Evolutionary conservation across 2,113 vertebrate species (phyloP).

Genomic region (Campylorhamphus procurvoides): DNA sequence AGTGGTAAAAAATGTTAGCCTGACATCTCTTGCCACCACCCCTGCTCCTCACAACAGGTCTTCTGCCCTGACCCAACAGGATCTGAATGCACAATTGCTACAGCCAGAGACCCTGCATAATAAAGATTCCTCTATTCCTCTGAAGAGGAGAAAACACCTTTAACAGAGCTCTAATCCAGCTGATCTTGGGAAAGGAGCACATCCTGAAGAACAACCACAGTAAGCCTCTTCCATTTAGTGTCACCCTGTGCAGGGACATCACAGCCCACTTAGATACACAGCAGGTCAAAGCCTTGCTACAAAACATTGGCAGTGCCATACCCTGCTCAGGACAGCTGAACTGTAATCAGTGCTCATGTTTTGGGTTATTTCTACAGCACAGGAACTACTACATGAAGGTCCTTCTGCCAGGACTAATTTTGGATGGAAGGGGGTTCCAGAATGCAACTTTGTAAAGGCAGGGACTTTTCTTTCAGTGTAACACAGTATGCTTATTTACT

Average conservation of each 20-base stretch:
- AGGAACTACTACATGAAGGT: neutral
- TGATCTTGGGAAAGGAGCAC: neutral
- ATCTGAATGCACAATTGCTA: neutral
- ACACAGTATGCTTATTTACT: neutral
- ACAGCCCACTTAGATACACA: neutral
- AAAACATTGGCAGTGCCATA: neutral
- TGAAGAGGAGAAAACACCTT: neutral
- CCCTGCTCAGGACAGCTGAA: neutral
- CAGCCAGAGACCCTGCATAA: accelerated
- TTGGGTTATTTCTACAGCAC: neutral
- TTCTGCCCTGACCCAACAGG: neutral
- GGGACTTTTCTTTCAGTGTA: neutral
- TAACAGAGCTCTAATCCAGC: neutral
- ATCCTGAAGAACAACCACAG: accelerated
- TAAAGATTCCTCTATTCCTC: neutral
- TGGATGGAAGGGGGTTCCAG: neutral
- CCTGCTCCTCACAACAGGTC: neutral
- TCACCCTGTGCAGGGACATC: neutral
- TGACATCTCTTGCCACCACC: neutral
- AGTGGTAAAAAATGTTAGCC: neutral
- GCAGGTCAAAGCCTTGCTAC: neutral
- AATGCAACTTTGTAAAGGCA: neutral
- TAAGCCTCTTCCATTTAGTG: neutral
- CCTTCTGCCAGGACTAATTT: neutral
- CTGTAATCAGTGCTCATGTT: neutral